Base-by-base conservation (phyloP, 2,888 invertebrate genomes). In the Lasioglossum pauxillum region DNA sequence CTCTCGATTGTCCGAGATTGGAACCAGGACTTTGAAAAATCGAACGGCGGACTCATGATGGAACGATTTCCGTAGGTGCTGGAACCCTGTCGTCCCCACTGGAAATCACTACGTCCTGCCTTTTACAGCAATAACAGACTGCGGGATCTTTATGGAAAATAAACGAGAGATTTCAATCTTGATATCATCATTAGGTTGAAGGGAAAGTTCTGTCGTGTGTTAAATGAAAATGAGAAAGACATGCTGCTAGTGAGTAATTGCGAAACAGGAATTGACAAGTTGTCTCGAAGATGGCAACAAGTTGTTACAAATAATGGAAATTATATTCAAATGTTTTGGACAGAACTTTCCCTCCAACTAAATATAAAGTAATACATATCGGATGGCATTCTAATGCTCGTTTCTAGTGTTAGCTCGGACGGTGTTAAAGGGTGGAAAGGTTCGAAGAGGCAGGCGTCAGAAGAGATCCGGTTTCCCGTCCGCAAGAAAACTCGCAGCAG, bases 21-120 rank as follows among this genome's bases (percentile, higher is more conserved):
- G 75, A 75, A 75, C 60, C n/a, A 41, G 60, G 23, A 75, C 38
- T 38, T 60, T 60, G 60, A 60, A 60, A 60, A 60, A 60, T 60
- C 60, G 60, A 60, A 27, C 27, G n/a, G 14, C 27, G 60, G 60
- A n/a, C 53, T 53, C 53, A 10, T 53, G 53, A 53, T 53, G 53
- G 23, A 53, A 53, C 53, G 53, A 53, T 53, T 53, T 53, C 53
- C 53, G 53, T n/a, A 53, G 53, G 53, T 10, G 8, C 23, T 23
- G 8, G 53, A 8, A n/a, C 53, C 53, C 53, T 23, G 53, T 53
- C 53, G 53, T 3, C 10, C 3, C 10, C 3, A 10, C 3, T 53
- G 53, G 53, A 53, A 53, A 53, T n/a, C 53, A 53, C 53, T 53
- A 53, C 19, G 53, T 23, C n/a, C 23, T 23, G 23, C 53, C 53